Evolutionary conservation across 2,797 vertebrate species (phyloP).

Genomic region (Aphelocoma californica): DNA sequence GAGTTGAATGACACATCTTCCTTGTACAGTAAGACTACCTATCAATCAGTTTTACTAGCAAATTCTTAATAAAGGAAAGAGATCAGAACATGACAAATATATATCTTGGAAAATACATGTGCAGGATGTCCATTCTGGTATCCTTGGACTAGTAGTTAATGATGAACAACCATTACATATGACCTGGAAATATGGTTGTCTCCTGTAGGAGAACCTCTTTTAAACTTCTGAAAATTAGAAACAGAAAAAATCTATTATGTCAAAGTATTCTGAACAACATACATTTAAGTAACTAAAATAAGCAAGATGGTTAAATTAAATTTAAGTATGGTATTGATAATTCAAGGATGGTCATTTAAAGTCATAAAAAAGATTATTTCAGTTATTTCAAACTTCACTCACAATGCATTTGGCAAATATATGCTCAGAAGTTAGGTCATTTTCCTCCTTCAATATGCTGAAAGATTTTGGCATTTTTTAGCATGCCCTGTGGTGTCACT

Average conservation of each 20-base stretch:
- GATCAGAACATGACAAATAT: neutral
- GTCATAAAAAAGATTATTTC: neutral
- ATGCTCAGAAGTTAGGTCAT: neutral
- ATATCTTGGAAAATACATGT: neutral
- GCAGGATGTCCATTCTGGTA: neutral
- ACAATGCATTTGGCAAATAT: neutral
- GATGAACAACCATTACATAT: neutral
- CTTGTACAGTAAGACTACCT: neutral
- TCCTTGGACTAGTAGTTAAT: neutral
- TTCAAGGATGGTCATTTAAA: neutral
- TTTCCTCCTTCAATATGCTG: neutral
- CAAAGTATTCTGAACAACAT: neutral
- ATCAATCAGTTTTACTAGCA: conserved; percentile 60
- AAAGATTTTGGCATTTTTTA: neutral
- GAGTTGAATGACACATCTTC: conserved; percentile 24
- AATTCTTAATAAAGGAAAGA: conserved; percentile 18
- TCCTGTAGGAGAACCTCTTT: neutral
- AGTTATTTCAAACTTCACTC: neutral
- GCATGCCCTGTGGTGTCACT: neutral
- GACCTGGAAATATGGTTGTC: neutral
- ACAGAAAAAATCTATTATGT: neutral
- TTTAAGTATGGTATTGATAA: neutral
- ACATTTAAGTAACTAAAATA: neutral
- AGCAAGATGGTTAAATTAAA: neutral
- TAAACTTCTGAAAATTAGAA: neutral